Evolutionary conservation across 2,797 vertebrate genomes (phyloP).

Genomic region (Xyrichtys novacula): DNA sequence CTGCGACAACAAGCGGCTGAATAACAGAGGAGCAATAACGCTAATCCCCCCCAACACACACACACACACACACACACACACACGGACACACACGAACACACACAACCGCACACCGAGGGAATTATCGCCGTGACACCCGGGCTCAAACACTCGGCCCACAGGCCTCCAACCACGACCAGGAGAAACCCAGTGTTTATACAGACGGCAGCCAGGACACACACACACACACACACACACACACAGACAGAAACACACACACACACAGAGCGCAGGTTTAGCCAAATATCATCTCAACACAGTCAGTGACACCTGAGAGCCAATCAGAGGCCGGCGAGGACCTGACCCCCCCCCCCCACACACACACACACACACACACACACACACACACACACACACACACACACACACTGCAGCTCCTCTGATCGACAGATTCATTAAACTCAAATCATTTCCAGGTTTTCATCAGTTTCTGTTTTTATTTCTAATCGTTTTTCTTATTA

Average conservation of each 20-base stretch:
- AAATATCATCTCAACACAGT: background rate
- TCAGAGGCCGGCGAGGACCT: background rate
- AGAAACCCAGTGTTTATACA: too few species aligned
- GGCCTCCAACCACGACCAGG: slow-evolving; percentile 11
- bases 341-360: background rate
- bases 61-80: too few species aligned
- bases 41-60: slow-evolving; percentile 70
- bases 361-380: background rate
- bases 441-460: too few species aligned
- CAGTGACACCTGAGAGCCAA: background rate
- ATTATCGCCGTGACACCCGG: slow-evolving; percentile 66
- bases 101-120: slow-evolving; percentile 68
- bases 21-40: slow-evolving; percentile 68
- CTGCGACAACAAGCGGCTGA: slow-evolving; percentile 54
- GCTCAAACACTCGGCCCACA: slow-evolving; percentile 18
- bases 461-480: too few species aligned
- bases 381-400: background rate
- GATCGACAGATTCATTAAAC: too few species aligned
- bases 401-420: background rate
- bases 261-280: background rate
- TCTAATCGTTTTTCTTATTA: too few species aligned
- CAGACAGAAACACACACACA: background rate
- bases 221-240: background rate
- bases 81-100: too few species aligned
- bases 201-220: background rate